Evolutionary conservation across 35 echinoderm and acorn worm genomes (phyloP), one percentile per base, ranked within the genome.

Genomic region (Ophioderma brevispina): DNA sequence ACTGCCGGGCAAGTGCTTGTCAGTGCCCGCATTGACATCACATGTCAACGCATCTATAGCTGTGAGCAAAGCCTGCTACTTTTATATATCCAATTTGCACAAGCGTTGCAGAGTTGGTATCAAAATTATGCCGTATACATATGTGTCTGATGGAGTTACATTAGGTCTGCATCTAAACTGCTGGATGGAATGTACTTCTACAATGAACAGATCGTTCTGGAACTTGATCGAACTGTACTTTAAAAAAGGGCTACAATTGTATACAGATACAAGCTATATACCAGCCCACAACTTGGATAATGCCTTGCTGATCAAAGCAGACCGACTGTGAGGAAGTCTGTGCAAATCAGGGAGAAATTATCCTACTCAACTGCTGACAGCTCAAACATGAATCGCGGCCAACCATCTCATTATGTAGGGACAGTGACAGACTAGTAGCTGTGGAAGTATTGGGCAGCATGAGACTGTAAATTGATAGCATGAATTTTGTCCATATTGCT

Each of bases 401-500:
- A 55, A 32, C 43, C 55, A 84, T 55, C 55, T 84, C 82, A 31
- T 84, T 25, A 18, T 31, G n/a, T 25, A 84, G n/a, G n/a, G 46
- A n/a, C n/a, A n/a, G n/a, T n/a, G 43, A 84, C 46, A 84, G 55
- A 42, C 31, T 84, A 18, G 25, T 43, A 13, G 82, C 82, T 33
- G 82, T 84, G n/a, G 36, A 84, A 84, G 82, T 84, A 84, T 33
- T 19, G 82, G 19, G 82, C 43, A 55, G 82, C 85, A 82, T 13
- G 38, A 11, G 80, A 87, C 25, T 37, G 37, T 10, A 35, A 25
- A 28, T 75, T 55, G 85, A 2, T 36, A 80, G 32, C 79, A 78
- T 11, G 82, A 90, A 33, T n/a, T 70, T 90, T 23, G 79, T 82
- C 0, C 79, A 82, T 42, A 90, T n/a, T 90, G 88, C 79, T 90